Evolutionary conservation across 2,888 invertebrate species (phyloP).

Genomic region (Resseliella maxima): DNA sequence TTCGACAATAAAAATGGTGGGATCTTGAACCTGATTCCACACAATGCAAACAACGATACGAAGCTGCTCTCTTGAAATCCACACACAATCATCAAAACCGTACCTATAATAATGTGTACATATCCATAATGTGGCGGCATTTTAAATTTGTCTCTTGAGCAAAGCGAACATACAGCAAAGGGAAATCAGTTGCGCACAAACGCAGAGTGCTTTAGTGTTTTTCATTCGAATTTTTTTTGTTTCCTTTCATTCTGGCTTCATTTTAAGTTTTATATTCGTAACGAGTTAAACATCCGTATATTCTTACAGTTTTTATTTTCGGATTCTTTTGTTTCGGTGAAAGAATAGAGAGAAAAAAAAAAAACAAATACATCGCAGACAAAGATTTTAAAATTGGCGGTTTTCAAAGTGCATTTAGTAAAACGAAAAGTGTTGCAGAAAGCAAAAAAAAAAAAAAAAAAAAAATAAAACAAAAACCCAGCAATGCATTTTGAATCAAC

Average conservation of each 20-base stretch:
- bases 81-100: not conserved
- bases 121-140: slow-evolving; percentile 54
- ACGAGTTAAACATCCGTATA: not conserved
- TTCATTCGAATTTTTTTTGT: no score
- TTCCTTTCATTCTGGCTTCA: no score
- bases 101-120: slow-evolving; percentile 54
- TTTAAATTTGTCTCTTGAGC: slow-evolving; percentile 56
- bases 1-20: slow-evolving; percentile 41
- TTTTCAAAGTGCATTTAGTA: slow-evolving; percentile 41
- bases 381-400: not conserved
- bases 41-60: not conserved
- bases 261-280: not conserved
- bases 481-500: not conserved
- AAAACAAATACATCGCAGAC: not conserved
- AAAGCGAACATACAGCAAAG: not conserved
- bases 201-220: not conserved
- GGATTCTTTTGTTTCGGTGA: no score
- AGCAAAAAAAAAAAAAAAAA: not conserved
- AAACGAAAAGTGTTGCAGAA: not conserved
- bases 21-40: slow-evolving; percentile 55
- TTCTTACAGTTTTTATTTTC: not conserved
- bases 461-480: not conserved
- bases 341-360: no score
- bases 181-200: slow-evolving; percentile 25
- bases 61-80: slow-evolving; percentile 15